Base-by-base conservation (phyloP, 2,113 vertebrate species). In the Gobio gobio region DNA sequence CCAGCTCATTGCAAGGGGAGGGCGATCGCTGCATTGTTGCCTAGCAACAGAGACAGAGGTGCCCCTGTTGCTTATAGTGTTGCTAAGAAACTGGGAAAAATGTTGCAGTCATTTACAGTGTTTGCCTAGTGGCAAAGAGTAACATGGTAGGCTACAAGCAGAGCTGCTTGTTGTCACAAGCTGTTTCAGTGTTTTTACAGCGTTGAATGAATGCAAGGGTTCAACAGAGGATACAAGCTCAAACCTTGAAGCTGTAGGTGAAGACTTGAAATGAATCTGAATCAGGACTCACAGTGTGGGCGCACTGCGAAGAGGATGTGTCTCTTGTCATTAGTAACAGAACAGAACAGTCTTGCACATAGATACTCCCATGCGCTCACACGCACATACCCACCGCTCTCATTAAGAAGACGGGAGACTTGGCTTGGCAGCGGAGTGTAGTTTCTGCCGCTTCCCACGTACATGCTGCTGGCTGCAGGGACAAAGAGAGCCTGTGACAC, bases 31-130 rank as follows among this genome's bases (percentile, higher is more conserved):
- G 89, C 86, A 13, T 2, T 90, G 93, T 94, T 94, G 92, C 93
- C 88, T 90, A 91, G 94, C 91, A 94, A 94, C 94, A 94, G 85
- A 89, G 86, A 87, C 43, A 83, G 78, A 86, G 90, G 86, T 84
- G 78, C 68, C 83, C 73, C 59, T 61, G 79, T 86, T 73, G 88
- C 88, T 86, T 89, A 85, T 86, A 85, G 82, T 86, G 85, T 88
- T 89, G 86, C 88, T 88, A 70, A 64, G 88, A 68, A 63, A 89
- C 84, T 87, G 86, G 76, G 68, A 78, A 85, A 87, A 86, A 85
- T 77, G n/a, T 86, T 87, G 82, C 78, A 77, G 63, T 86, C 13
- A 10, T 36, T 84, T 78, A 64, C 58, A 63, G 72, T 86, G 81
- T 83, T 83, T 77, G 85, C 13, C 3, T 29, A 83, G 3, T 36